Percentiles rank a stretch among this genome's conserved stretches.
Conservation (phyloP, 2,113 vertebrate species). For the Anser cygnoides region DNA sequence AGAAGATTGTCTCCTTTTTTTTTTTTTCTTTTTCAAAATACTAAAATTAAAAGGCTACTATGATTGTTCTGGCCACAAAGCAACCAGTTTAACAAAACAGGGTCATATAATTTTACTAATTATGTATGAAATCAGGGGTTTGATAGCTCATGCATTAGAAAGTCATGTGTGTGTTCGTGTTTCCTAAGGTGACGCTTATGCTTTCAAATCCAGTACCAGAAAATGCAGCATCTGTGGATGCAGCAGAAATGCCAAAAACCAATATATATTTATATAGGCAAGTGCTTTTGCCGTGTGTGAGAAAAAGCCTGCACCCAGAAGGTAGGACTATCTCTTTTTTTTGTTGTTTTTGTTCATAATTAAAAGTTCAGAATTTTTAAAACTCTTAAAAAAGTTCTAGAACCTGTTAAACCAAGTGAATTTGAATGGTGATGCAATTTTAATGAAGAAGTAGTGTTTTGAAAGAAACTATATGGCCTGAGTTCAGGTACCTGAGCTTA, state of each 20-base stretch:
- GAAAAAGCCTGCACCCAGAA: neutral
- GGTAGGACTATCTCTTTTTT: neutral
- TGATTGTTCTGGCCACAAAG: neutral
- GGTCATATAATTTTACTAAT: neutral
- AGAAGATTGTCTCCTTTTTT: neutral
- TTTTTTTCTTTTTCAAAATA: neutral
- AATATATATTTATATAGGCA: neutral
- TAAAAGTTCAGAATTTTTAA: neutral
- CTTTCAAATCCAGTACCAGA: constrained; percentile 61
- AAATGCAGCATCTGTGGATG: constrained; percentile 42
- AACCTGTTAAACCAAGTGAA: neutral
- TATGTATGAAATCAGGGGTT: neutral
- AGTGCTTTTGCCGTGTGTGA: neutral
- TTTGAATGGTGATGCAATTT: neutral
- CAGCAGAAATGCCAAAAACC: neutral
- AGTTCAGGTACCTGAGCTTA: neutral
- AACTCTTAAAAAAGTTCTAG: neutral
- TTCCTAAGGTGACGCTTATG: constrained; percentile 61
- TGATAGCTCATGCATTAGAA: neutral
- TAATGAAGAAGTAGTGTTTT: neutral
- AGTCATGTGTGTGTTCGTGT: neutral
- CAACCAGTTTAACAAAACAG: neutral
- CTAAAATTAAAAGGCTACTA: neutral
- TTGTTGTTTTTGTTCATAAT: neutral
- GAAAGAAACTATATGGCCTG: neutral